These are phyloP conservation scores for Cheilosia vernalis DNA, from an alignment of 2,888 invertebrate species.

Conservation along the genomic window DNA sequence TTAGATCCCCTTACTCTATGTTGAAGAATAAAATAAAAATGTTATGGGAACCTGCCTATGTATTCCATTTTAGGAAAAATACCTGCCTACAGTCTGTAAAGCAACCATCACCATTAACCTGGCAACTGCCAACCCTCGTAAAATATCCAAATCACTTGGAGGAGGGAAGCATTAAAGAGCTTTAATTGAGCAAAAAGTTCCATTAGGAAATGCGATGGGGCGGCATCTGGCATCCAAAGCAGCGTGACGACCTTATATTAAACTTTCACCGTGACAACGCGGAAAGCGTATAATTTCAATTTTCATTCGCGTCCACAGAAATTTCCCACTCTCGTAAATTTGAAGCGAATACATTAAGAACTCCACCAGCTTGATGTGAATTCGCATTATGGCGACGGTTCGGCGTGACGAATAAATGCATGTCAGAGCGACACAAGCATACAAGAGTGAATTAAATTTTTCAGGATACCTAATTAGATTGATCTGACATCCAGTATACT, in stretches of 20 bases:
- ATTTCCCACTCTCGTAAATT: slow-evolving; percentile 27
- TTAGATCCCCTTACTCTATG: too few species aligned
- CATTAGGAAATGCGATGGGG: not conserved
- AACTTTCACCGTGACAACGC: not conserved
- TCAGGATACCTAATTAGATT: slow-evolving; percentile 60
- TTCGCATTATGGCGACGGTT: not conserved
- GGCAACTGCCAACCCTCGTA: too few species aligned
- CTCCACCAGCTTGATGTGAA: not conserved
- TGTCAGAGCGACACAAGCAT: not conserved
- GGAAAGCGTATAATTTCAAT: slow-evolving; percentile 1
- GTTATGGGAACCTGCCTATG: too few species aligned
- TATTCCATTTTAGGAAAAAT: too few species aligned
- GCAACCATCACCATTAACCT: too few species aligned
- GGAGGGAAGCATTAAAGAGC: too few species aligned
- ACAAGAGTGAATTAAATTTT: slow-evolving; percentile 44
- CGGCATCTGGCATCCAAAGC: not conserved
- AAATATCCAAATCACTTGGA: too few species aligned
- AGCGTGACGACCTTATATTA: not conserved
- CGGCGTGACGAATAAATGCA: slow-evolving; percentile 2
- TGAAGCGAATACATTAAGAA: slow-evolving; percentile 11
- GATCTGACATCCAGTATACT: slow-evolving; percentile 27
- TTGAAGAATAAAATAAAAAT: too few species aligned
- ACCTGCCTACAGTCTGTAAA: too few species aligned
- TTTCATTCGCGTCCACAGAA: slow-evolving; percentile 23
- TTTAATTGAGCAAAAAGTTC: too few species aligned